phyloP scores from a whole-genome alignment of 2,888 invertebrate genomes.

The Oscheius sp. region DNA sequence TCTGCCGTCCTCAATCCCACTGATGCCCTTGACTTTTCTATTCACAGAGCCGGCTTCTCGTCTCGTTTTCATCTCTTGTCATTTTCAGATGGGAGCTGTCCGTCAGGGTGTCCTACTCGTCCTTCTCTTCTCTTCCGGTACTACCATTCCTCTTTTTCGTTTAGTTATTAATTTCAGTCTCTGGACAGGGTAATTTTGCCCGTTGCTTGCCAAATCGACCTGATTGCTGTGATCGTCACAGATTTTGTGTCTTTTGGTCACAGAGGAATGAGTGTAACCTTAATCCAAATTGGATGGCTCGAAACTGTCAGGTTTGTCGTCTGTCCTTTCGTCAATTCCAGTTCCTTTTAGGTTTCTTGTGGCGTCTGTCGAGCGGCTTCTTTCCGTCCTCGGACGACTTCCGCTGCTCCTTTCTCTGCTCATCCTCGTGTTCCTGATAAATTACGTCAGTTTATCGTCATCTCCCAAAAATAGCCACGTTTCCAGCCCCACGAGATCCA shows the following conservation, averaged over 20 bases:
- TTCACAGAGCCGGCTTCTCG: too few species aligned
- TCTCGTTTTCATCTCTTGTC: neutral
- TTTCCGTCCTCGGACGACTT: neutral
- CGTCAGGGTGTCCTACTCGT: neutral
- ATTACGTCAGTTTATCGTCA: constrained; percentile 9
- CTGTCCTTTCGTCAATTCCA: neutral
- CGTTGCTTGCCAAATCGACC: constrained; percentile 27
- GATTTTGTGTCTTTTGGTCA: constrained; percentile 64
- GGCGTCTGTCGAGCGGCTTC: neutral
- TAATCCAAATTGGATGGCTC: constrained; percentile 67
- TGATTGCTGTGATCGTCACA: constrained; percentile 50
- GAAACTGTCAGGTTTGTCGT: constrained; percentile 52
- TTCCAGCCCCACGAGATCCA: constrained; percentile 23
- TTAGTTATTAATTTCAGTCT: neutral
- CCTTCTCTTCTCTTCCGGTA: neutral
- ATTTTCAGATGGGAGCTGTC: neutral
- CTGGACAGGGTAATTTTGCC: constrained; percentile 14
- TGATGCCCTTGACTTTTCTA: constrained; percentile 10
- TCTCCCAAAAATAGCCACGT: neutral
- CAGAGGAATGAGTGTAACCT: constrained; percentile 58
- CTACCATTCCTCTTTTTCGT: neutral
- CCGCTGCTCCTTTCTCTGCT: constrained; percentile 34
- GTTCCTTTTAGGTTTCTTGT: constrained; percentile 24
- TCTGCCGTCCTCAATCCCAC: constrained; percentile 8
- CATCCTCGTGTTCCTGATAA: constrained; percentile 5